phyloP scores from a whole-genome alignment of 1,140 invertebrate genomes.

The Chrysomallon squamiferum region DNA sequence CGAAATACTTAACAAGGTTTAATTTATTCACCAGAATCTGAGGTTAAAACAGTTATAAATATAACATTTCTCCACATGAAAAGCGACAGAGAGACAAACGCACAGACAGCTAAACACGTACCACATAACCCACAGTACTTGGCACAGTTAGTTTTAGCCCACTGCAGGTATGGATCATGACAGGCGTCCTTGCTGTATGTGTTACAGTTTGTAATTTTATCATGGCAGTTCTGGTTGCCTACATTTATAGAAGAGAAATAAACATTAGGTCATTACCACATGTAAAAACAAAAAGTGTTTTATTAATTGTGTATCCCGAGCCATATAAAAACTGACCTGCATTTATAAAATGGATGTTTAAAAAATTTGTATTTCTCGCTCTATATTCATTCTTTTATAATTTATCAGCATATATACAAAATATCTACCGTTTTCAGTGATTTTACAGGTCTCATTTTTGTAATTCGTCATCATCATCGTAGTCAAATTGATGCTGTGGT shows the following conservation, averaged over 20 bases:
- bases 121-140: constrained; percentile 26
- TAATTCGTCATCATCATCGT: no score
- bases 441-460: no score
- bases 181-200: constrained; percentile 13
- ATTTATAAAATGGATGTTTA: neutral
- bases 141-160: constrained; percentile 27
- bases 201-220: neutral
- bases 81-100: neutral
- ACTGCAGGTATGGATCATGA: constrained; percentile 15
- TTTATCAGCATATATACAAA: no score
- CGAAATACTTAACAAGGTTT: neutral
- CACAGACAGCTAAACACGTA: neutral
- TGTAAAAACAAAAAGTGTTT: neutral
- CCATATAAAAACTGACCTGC: no score
- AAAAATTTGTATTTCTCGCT: no score
- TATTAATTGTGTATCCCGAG: neutral
- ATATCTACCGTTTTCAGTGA: no score
- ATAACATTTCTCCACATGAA: no score
- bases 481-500: no score
- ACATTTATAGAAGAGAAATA: neutral
- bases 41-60: no score
- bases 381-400: no score
- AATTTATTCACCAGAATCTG: no score
- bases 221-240: neutral
- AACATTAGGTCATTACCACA: neutral